phyloP scores from a whole-genome alignment of 2,888 invertebrate genomes.

The Spisula subtruncata region DNA sequence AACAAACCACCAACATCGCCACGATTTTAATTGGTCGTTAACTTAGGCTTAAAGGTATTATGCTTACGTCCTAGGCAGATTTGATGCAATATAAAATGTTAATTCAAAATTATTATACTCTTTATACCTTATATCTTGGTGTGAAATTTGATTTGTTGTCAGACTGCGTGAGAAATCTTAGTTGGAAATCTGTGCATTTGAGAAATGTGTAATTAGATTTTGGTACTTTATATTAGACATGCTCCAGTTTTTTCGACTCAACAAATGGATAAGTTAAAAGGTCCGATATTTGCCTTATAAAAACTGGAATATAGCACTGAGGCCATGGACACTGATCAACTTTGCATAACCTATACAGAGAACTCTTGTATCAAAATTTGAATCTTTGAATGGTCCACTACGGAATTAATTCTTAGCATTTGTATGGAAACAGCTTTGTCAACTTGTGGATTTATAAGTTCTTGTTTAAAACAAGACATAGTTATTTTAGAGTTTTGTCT shows the following conservation, averaged over 20 bases:
- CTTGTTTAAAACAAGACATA: too few species aligned
- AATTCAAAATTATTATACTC: conserved; percentile 13
- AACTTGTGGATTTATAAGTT: too few species aligned
- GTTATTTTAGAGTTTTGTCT: too few species aligned
- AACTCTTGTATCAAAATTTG: too few species aligned
- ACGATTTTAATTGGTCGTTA: conserved; percentile 13
- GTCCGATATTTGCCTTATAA: too few species aligned
- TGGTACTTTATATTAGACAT: not conserved
- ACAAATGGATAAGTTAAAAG: too few species aligned
- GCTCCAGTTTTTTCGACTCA: not conserved
- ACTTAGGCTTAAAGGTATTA: not conserved
- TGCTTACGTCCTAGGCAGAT: not conserved
- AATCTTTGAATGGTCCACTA: too few species aligned
- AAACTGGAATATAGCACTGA: too few species aligned
- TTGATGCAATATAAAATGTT: conserved; percentile 27
- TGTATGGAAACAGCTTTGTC: too few species aligned
- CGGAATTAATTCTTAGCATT: too few species aligned
- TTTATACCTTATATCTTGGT: not conserved
- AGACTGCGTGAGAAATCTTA: conserved; percentile 27
- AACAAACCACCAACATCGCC: conserved; percentile 11
- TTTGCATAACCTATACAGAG: too few species aligned
- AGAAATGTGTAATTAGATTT: conserved; percentile 9
- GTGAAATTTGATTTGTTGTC: conserved; percentile 19
- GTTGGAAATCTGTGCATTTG: conserved; percentile 21
- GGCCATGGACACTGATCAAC: too few species aligned